phyloP scores from a whole-genome alignment of 64 coral and sea anemone genomes.

The Astreopora myriophthalma region DNA sequence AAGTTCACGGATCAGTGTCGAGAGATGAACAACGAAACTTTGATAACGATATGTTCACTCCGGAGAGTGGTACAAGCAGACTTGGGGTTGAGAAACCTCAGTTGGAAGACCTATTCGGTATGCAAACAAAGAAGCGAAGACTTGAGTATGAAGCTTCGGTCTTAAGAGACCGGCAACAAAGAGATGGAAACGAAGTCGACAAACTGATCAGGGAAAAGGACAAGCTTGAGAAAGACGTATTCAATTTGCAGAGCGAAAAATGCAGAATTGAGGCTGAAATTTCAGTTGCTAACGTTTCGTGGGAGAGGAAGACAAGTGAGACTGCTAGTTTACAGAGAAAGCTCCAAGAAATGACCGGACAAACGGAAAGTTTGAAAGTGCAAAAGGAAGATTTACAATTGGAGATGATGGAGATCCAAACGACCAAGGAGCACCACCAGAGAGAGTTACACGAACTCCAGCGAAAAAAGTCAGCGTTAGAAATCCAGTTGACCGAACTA shows the following conservation, averaged over 20 bases:
- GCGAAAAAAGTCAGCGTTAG: background rate
- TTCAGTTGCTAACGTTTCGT: conserved; percentile 45
- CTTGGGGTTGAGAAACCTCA: conserved; percentile 61
- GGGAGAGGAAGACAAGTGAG: conserved; percentile 52
- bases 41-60: background rate
- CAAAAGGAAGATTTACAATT: conserved; percentile 53
- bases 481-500: background rate
- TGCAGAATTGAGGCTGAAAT: conserved; percentile 29
- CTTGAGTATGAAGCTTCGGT: conserved; percentile 43
- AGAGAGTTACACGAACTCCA: conserved; percentile 28
- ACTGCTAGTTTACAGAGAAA: conserved; percentile 22
- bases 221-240: conserved; percentile 65
- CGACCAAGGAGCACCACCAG: conserved; percentile 49
- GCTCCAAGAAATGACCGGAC: conserved; percentile 3
- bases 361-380: conserved; percentile 53
- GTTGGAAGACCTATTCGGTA: conserved; percentile 32
- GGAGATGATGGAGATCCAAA: conserved; percentile 54
- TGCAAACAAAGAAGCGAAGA: conserved; percentile 57
- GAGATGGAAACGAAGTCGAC: conserved; percentile 52
- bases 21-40: background rate
- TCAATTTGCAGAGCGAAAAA: conserved; percentile 57
- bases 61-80: conserved; percentile 59
- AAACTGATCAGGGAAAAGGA: conserved; percentile 46
- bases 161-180: conserved; percentile 33
- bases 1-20: conserved; percentile 30